These are phyloP conservation scores for Panurus biarmicus DNA, from an alignment of 2,113 vertebrate species.

Conservation along the genomic window DNA sequence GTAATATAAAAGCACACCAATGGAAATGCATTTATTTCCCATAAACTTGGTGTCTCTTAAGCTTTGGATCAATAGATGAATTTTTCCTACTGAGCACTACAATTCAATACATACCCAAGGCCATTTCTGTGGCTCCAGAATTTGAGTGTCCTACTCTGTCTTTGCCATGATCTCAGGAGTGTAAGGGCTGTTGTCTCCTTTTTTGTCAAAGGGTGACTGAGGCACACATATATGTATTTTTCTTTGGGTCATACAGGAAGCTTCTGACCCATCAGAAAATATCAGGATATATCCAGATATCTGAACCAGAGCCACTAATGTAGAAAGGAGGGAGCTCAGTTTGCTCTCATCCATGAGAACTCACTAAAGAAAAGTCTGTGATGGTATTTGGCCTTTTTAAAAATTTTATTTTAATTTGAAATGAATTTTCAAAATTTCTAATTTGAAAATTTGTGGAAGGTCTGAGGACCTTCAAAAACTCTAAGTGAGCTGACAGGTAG, in stretches of 20 bases:
- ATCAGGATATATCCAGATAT: background rate
- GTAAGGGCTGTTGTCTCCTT: background rate
- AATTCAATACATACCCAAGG: background rate
- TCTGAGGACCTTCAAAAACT: background rate
- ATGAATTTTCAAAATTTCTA: background rate
- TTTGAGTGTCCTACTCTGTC: background rate
- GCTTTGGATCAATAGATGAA: background rate
- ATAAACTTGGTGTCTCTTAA: background rate
- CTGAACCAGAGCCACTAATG: background rate
- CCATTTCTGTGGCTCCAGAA: background rate
- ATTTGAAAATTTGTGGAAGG: background rate
- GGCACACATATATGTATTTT: background rate
- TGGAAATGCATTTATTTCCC: background rate
- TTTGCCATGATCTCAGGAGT: background rate
- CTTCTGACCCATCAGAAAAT: background rate
- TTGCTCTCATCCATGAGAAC: background rate
- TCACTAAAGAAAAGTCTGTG: background rate
- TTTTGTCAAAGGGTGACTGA: background rate
- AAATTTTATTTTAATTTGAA: no score
- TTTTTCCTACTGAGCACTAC: background rate
- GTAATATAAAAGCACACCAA: background rate
- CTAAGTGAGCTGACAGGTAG: background rate
- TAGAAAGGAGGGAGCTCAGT: background rate
- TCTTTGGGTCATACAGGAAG: background rate
- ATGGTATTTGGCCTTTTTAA: background rate